A percentile compares a stretch with the other conserved stretches of the same genome.
Conservation (phyloP, 2,113 vertebrate genomes). For the Podilymbus podiceps region DNA sequence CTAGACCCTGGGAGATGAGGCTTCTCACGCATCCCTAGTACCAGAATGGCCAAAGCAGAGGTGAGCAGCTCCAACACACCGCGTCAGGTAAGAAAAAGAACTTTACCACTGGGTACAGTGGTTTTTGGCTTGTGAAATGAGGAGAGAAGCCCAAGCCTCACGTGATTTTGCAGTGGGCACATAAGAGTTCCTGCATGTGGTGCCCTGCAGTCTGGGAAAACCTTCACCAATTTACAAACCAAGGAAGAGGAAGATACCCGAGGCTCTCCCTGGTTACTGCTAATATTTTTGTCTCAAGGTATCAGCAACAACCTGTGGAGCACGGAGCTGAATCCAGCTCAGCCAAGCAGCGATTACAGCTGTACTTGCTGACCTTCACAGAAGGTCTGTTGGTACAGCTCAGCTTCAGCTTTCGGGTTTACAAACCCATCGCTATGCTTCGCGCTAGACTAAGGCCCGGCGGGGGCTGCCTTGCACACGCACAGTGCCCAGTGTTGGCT, state of each 20-base stretch:
- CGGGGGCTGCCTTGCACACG: background rate
- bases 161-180: background rate
- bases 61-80: background rate
- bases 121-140: background rate
- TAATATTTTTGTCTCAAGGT: background rate
- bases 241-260: background rate
- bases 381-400: background rate
- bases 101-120: background rate
- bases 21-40: fast-evolving
- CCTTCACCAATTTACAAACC: background rate
- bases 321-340: background rate
- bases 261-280: background rate
- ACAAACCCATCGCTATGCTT: background rate
- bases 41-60: background rate
- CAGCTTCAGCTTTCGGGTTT: background rate
- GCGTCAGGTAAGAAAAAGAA: background rate
- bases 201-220: background rate
- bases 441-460: background rate
- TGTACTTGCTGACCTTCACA: background rate
- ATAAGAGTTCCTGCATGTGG: background rate
- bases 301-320: background rate
- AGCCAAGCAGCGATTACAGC: background rate
- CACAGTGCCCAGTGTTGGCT: background rate
- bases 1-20: background rate
- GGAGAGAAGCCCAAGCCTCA: background rate